Evolutionary conservation across 2,888 invertebrate genomes (phyloP), one percentile per base, ranked within the genome.

Genomic region (Cheilosia scutellata): DNA sequence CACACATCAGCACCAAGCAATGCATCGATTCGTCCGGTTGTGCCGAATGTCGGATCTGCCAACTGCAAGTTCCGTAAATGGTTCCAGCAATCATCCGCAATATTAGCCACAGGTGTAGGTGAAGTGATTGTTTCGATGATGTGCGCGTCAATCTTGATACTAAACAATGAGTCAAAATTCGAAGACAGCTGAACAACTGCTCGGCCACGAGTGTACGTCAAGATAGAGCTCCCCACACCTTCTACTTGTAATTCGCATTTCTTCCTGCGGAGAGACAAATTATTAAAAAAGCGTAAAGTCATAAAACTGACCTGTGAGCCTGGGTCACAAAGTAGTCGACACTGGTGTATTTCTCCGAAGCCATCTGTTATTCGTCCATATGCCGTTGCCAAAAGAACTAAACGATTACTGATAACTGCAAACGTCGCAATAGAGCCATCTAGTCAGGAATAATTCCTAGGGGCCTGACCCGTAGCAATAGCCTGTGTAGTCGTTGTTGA

Each of bases 21-120:
- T 11, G 51, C 77, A 27, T 77, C 68, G 5, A 71, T 71, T 57
- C 55, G 42, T 40, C 79, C 79, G 20, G 58, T 47, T 29, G 25
- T 63, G 5, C 75, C 55, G n/a, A 75, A 75, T 11, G 75, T 42
- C 29, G 84, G 84, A 1, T 88, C 88, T 4, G 84, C 83, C 31
- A 88, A 76, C 44, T 87, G 83, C 25, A 82, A 87, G 6, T 80
- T 29, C 33, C 71, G 70, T 2, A 89, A 40, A 27, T 88, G 88
- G 7, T 55, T n/a, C 88, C 80, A 27, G 77, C 79, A 51, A 82
- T 72, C 44, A 62, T 75, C 4, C 74, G 82, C 87, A 80, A 89
- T 55, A 77, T 71, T 58, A 87, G 88, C 25, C 62, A 65, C 65
- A 87, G 88, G 75, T 86, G 87, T 27, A 60, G 62, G 47, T 87